Conservation (phyloP, 35 echinoderm and acorn worm species). For the Amphiura filiformis region DNA sequence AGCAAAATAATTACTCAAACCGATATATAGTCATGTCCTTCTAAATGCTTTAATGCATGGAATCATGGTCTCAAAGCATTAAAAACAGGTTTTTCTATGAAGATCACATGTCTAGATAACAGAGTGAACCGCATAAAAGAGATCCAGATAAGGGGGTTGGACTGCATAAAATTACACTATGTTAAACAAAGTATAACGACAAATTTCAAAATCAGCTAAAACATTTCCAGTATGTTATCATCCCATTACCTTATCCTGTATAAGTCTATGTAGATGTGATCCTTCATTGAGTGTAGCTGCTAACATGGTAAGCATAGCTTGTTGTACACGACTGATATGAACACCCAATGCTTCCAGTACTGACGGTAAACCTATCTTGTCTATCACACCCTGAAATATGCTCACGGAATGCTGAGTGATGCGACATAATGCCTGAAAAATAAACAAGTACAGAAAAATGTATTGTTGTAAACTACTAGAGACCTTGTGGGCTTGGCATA, state of each 20-base stretch:
- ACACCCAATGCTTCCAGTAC: conserved; percentile 74
- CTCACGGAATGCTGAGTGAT: conserved; percentile 70
- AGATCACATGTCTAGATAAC: too few relatives aligned
- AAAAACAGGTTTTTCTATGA: too few relatives aligned
- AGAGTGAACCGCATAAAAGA: too few relatives aligned
- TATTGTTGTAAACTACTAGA: too few relatives aligned
- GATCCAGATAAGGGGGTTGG: too few relatives aligned
- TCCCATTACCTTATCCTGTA: conserved; percentile 82
- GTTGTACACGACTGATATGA: conserved; percentile 83
- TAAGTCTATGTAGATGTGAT: conserved; percentile 68
- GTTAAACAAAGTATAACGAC: neutral
- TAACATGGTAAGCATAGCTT: conserved; percentile 95
- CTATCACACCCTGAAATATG: conserved; percentile 93
- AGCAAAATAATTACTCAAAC: too few relatives aligned
- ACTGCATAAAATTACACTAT: too few relatives aligned
- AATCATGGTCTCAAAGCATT: too few relatives aligned
- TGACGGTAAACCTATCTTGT: conserved; percentile 83
- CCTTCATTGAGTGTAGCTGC: conserved; percentile 76
- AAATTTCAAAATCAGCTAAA: neutral
- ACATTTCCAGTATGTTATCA: neutral
- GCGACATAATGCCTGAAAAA: conserved; percentile 78
- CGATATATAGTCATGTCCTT: too few relatives aligned
- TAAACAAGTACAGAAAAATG: neutral
- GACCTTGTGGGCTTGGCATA: too few relatives aligned
- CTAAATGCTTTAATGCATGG: too few relatives aligned